Evolutionary conservation across 2,113 vertebrate species (phyloP).

Genomic region (Istiophorus platypterus): DNA sequence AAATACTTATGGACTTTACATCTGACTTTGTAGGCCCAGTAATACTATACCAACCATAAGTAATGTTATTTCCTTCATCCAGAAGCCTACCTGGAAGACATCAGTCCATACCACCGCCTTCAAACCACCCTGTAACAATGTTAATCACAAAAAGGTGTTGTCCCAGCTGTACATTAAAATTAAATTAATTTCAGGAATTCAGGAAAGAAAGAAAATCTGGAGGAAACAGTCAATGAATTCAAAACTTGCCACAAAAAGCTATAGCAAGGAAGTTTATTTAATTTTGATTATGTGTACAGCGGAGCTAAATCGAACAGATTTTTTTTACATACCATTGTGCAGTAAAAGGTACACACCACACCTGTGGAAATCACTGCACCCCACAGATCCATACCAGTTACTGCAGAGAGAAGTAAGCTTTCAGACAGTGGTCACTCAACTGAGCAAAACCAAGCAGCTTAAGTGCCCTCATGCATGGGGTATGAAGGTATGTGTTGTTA

Average conservation of each 20-base stretch:
- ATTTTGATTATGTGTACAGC: background rate
- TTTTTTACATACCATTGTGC: constrained; percentile 86
- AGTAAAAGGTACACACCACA: constrained; percentile 93
- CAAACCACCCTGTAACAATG: constrained; percentile 87
- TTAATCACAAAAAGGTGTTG: constrained; percentile 17
- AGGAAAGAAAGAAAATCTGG: background rate
- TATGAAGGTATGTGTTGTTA: constrained; percentile 16
- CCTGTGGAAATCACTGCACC: constrained; percentile 90
- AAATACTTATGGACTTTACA: no score
- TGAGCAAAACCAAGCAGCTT: constrained; percentile 9
- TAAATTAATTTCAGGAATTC: background rate
- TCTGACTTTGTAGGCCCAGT: background rate
- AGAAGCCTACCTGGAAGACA: constrained; percentile 86
- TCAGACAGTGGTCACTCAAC: constrained; percentile 15
- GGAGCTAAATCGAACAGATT: background rate
- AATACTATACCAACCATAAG: background rate
- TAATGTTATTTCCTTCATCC: background rate
- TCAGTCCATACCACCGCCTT: constrained; percentile 96
- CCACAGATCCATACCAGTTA: constrained; percentile 92
- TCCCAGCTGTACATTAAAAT: background rate
- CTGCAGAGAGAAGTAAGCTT: constrained; percentile 74
- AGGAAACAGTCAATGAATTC: background rate
- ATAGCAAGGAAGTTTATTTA: no score
- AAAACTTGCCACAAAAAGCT: background rate
- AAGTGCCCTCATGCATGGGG: constrained; percentile 42